Evolutionary conservation across 2,797 vertebrate genomes (phyloP).

Genomic region (Synaphobranchus kaupii): DNA sequence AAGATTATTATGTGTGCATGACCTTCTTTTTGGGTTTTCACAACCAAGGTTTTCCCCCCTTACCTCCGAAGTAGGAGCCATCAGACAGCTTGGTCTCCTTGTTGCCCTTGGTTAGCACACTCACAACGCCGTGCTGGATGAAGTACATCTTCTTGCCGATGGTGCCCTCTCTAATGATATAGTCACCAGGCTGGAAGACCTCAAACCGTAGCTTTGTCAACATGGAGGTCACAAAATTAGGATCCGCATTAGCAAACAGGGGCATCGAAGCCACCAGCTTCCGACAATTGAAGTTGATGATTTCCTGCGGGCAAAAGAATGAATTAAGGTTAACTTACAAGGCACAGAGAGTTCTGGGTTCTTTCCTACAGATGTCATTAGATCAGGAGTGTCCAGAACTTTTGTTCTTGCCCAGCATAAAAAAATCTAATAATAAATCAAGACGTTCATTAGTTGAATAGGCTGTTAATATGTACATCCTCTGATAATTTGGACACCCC

Average conservation of each 20-base stretch:
- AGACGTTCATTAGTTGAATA: background rate
- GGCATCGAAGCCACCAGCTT: slow-evolving; percentile 98
- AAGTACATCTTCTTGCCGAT: slow-evolving; percentile 99
- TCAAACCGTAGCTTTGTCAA: slow-evolving; percentile 94
- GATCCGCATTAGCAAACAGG: slow-evolving; percentile 95
- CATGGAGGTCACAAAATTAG: slow-evolving; percentile 98
- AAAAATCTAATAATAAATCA: background rate
- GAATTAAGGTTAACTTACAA: background rate
- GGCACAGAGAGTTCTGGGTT: background rate
- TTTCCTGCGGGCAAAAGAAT: slow-evolving; percentile 78
- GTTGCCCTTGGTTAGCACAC: slow-evolving; percentile 91
- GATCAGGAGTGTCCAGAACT: background rate
- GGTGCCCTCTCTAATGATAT: slow-evolving; percentile 93
- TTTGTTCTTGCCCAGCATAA: background rate
- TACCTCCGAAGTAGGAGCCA: slow-evolving; percentile 98
- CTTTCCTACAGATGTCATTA: background rate
- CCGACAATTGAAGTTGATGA: slow-evolving; percentile 98
- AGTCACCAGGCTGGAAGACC: slow-evolving; percentile 94
- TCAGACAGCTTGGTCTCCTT: slow-evolving; percentile 95
- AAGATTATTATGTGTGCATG: background rate
- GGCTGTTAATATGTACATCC: background rate
- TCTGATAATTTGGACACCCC: background rate
- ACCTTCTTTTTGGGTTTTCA: background rate
- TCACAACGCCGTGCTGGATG: slow-evolving; percentile 96
- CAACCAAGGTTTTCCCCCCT: slow-evolving; percentile 23